phyloP scores from a whole-genome alignment of 2,113 vertebrate genomes.

The Dolichallabes microphthalmus region DNA sequence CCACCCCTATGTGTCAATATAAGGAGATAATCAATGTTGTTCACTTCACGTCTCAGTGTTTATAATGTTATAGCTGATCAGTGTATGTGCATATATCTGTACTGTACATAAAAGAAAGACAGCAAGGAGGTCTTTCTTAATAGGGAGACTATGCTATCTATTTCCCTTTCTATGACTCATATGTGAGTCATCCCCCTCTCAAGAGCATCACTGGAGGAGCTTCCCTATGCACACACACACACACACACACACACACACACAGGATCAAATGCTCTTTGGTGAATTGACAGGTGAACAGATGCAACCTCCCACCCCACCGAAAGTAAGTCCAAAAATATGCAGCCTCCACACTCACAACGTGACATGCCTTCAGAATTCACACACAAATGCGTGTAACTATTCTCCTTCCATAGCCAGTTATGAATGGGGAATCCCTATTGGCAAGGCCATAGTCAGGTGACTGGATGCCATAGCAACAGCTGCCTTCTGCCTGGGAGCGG shows the following conservation, averaged over 20 bases:
- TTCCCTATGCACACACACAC: constrained; percentile 28
- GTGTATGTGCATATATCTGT: too few species aligned
- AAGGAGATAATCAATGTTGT: too few species aligned
- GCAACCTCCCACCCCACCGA: not conserved
- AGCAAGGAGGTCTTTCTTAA: too few species aligned
- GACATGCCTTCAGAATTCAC: not conserved
- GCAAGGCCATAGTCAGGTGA: constrained; percentile 58
- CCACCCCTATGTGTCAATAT: too few species aligned
- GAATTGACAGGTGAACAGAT: not conserved
- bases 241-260: constrained; percentile 29
- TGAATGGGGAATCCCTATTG: constrained; percentile 60
- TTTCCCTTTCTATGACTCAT: constrained; percentile 51
- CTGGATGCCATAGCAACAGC: constrained; percentile 57
- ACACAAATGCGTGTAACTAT: constrained; percentile 35
- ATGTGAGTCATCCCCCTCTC: constrained; percentile 56
- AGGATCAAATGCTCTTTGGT: not conserved
- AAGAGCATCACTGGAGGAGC: constrained; percentile 44
- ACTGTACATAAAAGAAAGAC: not conserved
- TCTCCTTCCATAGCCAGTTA: constrained; percentile 43
- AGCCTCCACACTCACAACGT: not conserved
- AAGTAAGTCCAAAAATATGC: not conserved
- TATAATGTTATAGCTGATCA: too few species aligned
- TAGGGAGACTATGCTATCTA: not conserved
- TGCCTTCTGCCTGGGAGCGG: constrained; percentile 49
- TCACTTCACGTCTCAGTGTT: too few species aligned